Conservation (phyloP, 2,888 invertebrate species). For the Drosophila paranaensis region DNA sequence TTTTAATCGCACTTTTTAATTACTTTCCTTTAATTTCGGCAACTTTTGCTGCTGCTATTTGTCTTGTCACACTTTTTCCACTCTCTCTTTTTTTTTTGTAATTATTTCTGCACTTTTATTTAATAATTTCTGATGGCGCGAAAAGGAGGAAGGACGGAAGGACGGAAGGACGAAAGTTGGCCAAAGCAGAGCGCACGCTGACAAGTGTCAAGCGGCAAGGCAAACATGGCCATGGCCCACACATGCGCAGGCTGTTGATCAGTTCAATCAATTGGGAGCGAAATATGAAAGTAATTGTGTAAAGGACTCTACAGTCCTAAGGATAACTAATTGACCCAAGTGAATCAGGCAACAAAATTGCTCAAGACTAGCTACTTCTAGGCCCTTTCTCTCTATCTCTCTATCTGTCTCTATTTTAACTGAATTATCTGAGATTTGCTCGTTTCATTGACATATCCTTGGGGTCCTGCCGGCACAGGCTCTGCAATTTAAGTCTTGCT, state of each 20-base stretch:
- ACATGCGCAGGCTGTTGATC: constrained; percentile 13
- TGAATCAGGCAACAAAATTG: background rate
- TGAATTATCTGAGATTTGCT: constrained; percentile 43
- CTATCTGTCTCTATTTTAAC: background rate
- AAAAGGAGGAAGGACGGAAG: background rate
- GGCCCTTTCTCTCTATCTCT: too few species aligned
- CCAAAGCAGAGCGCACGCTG: background rate
- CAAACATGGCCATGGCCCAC: background rate
- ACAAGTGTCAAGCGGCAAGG: constrained; percentile 30
- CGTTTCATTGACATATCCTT: constrained; percentile 43
- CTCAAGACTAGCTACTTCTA: background rate
- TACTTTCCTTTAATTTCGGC: constrained; percentile 75
- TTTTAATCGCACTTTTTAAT: constrained; percentile 73
- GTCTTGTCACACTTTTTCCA: constrained; percentile 54
- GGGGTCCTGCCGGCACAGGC: constrained; percentile 24
- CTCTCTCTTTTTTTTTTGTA: constrained; percentile 10
- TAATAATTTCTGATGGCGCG: constrained; percentile 55
- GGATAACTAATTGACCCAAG: too few species aligned
- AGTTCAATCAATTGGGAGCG: background rate
- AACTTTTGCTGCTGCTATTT: constrained; percentile 62
- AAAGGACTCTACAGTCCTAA: too few species aligned
- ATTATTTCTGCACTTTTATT: constrained; percentile 64
- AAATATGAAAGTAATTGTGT: too few species aligned
- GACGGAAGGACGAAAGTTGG: background rate
- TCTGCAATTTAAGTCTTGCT: constrained; percentile 45